Percentiles rank a stretch among this genome's conserved stretches.
These are phyloP conservation scores for Punctoribates punctum DNA, from an alignment of 2,888 invertebrate species.

Conservation along the genomic window DNA sequence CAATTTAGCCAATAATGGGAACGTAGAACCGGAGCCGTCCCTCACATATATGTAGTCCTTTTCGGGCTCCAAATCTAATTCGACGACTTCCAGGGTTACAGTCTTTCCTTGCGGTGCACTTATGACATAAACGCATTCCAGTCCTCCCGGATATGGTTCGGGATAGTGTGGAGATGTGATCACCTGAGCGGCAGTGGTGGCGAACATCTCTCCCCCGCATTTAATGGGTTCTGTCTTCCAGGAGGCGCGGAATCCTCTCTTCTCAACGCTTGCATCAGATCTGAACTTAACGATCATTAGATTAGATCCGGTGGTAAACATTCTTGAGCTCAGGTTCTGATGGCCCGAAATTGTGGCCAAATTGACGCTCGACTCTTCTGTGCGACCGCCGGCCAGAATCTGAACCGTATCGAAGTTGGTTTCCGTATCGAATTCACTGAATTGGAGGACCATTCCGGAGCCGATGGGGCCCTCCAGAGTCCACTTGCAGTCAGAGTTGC, in stretches of 20 bases:
- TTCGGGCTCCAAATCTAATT: conserved; percentile 53
- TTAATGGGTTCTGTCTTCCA: conserved; percentile 65
- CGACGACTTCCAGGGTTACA: conserved; percentile 73
- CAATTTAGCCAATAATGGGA: conserved; percentile 74
- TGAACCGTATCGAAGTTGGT: conserved; percentile 94
- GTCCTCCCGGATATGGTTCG: conserved; percentile 86
- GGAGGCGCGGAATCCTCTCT: conserved; percentile 70
- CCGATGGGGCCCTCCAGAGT: conserved; percentile 94
- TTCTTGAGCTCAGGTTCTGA: conserved; percentile 74
- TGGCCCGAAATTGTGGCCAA: conserved; percentile 82
- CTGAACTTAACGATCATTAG: conserved; percentile 97
- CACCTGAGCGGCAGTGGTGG: conserved; percentile 66
- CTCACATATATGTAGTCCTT: conserved; percentile 79
- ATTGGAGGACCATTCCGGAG: conserved; percentile 82
- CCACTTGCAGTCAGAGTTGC: conserved; percentile 92
- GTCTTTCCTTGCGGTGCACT: conserved; percentile 85
- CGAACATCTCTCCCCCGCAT: conserved; percentile 79
- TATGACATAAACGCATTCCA: conserved; percentile 89
- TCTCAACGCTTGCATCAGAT: conserved; percentile 86
- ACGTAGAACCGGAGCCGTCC: conserved; percentile 83
- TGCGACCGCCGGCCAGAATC: conserved; percentile 88
- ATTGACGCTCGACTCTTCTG: conserved; percentile 86
- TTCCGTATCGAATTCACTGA: conserved; percentile 97
- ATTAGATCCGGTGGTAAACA: conserved; percentile 90
- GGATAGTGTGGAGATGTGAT: conserved; percentile 89